Evolutionary conservation across 2,113 vertebrate genomes (phyloP), one percentile per base, ranked within the genome.

Genomic region (Vimba vimba): DNA sequence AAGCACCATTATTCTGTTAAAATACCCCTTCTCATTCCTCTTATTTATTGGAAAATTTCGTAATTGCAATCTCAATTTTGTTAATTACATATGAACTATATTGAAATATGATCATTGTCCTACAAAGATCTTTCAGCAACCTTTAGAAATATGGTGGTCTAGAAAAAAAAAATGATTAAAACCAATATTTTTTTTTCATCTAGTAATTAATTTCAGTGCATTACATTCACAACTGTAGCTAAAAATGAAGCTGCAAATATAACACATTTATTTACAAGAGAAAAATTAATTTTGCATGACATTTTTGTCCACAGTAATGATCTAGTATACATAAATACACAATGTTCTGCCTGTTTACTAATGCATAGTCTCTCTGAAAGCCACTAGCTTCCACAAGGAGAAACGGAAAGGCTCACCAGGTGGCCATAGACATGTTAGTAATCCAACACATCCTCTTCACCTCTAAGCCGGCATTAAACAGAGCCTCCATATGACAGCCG

Each of bases 361-460:
- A 84, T 85, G 62, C 74, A 30, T 52, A 79, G 33, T 60, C 39
- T 39, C 9, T 66, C n/a, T 66, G 13, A 78, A 30, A 21, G 52
- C 25, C 52, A n/a, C 83, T 66, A 21, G 74, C 23, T 45, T 77
- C 47, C 59, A 68, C 21, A 52, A 77, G 21, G 52, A 77, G 10
- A 33, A 73, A 30, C 6, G 39, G 11, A 85, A 62, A 52, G 21
- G 27, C 27, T 79, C 45, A 25, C 57, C 30, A 27, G 75, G 75
- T 57, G 30, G 57, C 47, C 47, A 79, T 12, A 80, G 19, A 80
- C 12, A 69, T 55, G 47, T 73, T 86, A 50, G 80, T 86, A 79
- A 80, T 73, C 84, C 76, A 80, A 80, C 50, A 73, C 47, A 85
- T 79, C 64, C 64, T 60, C 50, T 60, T 79, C 33, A 57, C 64